Base-by-base conservation (phyloP, 2,888 invertebrate species). In the Elmis aenea region DNA sequence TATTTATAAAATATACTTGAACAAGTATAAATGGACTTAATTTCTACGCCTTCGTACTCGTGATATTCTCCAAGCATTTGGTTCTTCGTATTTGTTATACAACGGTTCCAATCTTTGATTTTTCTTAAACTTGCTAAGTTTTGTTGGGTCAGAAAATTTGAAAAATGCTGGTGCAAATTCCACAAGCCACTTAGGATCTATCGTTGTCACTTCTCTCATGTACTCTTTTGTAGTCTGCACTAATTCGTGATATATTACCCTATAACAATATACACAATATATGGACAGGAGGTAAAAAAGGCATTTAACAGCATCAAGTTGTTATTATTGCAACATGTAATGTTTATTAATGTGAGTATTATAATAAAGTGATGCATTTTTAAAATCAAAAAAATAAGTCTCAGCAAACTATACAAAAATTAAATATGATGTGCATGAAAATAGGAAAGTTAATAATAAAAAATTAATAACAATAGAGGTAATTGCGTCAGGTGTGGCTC, bases 131-230 rank as follows among this genome's bases (percentile, higher is more conserved):
- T 95, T 95, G 66, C 95, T 95, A 18, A 99, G 76, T 66, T 95
- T 97, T 0, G 97, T 97, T 2, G 96, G 95, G 70, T 99, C 99
- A 3, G 93, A 93, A 72, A 97, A 94, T 66, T 93, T 91, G 75
- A 97, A 99, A 77, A 99, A 99, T 1, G 97, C 95, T 0, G 97
- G 95, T 0, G 99, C 97, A 66, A 94, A 99, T 66, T 99, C 97
- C 0, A 99, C 96, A 36, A 99, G 74, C 99, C 99, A 99, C 66
- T 93, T 93, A 0, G 94, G 93, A 71, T 95, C 94, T 35, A 94
- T 93, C 0, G 93, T 90, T 0, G 92, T 93, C 6, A 97, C 96
- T 69, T 99, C 95, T 14, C 96, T 76, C 97, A 97, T 99, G 67
- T 99, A 99, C 64, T 97, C 97, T 62, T 97, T 97, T 0, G 97